phyloP scores from a whole-genome alignment of 2,113 vertebrate genomes.

The Rhipidura dahli region DNA sequence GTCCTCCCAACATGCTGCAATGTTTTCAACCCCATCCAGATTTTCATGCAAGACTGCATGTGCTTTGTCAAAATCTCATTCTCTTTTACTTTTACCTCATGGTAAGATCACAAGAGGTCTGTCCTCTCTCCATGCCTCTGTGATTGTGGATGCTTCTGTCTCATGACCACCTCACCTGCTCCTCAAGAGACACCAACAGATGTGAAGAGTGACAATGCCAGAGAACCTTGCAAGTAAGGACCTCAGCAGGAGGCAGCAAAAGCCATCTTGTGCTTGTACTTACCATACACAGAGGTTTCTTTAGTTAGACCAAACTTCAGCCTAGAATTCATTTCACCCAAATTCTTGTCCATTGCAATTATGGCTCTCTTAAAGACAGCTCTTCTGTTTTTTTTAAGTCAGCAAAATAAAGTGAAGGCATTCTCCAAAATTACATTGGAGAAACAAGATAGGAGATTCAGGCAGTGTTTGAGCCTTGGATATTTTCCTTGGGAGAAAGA shows the following conservation, averaged over 20 bases:
- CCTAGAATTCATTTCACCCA: neutral
- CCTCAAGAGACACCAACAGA: neutral
- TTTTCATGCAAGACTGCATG: neutral
- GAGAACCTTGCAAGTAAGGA: neutral
- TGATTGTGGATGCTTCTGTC: neutral
- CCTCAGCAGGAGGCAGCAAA: neutral
- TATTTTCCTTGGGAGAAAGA: neutral
- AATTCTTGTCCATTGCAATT: neutral
- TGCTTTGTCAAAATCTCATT: neutral
- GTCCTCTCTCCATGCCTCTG: neutral
- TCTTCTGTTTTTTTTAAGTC: neutral
- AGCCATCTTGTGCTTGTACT: neutral
- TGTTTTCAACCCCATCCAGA: neutral
- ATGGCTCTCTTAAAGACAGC: neutral
- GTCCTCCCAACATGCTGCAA: neutral
- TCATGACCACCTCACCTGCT: neutral
- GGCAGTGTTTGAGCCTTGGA: neutral
- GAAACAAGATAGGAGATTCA: neutral
- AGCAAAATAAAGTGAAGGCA: neutral
- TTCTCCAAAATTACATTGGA: neutral
- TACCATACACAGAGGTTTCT: neutral
- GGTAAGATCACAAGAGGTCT: fast-evolving
- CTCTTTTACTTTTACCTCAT: neutral
- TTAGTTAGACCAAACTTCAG: neutral
- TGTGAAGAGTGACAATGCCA: neutral